Percentiles rank a stretch among this genome's conserved stretches.
Conservation (phyloP, 1,140 invertebrate species). For the Aphaenogaster rudis region DNA sequence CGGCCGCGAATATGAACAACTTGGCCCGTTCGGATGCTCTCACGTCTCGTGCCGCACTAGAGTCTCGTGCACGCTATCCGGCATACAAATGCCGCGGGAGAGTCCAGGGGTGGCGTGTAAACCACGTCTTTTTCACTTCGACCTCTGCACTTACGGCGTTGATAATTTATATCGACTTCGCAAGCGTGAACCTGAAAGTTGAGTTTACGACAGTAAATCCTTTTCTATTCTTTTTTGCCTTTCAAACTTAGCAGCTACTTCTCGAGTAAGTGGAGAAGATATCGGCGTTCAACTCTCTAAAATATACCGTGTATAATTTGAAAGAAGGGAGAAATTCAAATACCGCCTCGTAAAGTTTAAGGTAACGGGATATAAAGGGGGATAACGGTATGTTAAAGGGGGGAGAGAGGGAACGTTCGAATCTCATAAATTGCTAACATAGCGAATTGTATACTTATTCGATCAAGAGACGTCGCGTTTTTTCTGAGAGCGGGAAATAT, state of each 20-base stretch:
- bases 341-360: constrained; percentile 29
- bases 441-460: constrained; percentile 19
- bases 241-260: not conserved
- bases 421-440: constrained; percentile 47
- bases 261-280: not conserved
- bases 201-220: not conserved
- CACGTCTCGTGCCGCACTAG: not conserved
- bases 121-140: not conserved
- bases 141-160: not conserved
- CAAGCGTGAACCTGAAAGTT: not conserved
- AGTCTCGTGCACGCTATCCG: not conserved
- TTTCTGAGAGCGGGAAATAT: not conserved
- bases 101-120: not conserved
- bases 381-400: constrained; percentile 31
- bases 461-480: not conserved
- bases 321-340: constrained; percentile 27
- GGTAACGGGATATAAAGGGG: not conserved
- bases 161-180: constrained; percentile 3
- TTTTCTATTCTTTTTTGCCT: not conserved
- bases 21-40: constrained; percentile 14
- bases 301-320: constrained; percentile 49
- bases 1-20: constrained; percentile 40
- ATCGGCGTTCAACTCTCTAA: constrained; percentile 32
- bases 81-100: not conserved
- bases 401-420: not conserved